Base-by-base conservation (phyloP, 2,797 vertebrate genomes). In the Amniataba percoides region DNA sequence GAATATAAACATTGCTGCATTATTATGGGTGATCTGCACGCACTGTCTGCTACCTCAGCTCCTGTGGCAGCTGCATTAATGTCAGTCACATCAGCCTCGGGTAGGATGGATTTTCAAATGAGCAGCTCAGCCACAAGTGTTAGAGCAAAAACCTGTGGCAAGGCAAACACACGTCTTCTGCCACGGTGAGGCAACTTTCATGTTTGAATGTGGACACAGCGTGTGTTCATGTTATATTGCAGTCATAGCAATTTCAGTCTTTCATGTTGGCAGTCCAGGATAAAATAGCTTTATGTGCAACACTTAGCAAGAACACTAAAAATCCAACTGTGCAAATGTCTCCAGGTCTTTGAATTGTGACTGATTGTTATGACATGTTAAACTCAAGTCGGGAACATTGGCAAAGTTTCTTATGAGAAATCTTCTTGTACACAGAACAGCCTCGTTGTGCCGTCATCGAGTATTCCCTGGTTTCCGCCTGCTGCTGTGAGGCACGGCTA, bases 401-500 rank as follows among this genome's bases (percentile, higher is more conserved):
- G 65, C 40, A 40, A 55, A 66, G 71, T 58, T 6, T 62, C 71
- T 72, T 46, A 52, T 75, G 62, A 77, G 36, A 65, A 51, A 62
- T 71, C 66, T 71, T 77, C 56, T 40, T 58, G 45, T 53, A 13
- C 67, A 76, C 68, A 56, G 34, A 15, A 81, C 65, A 67, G 51
- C 61, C 34, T 83, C 25, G 16, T 76, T 66, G 71, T 66, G 46
- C 57, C 42, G n/a, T 25, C 65, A 62, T 58, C 69, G 72, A 74
- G 62, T 71, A 55, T 55, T 77, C 67, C 57, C 70, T 62, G 13
- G 53, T 77, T 68, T 76, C 46, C 0, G 8, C 23, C 60, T 77
- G 74, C 46, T 7, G 11, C 66, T 57, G 74, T 70, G 74, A 86
- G 79, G 40, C 83, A 69, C 18, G 19, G 48, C 56, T 88, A 58